Base-by-base conservation (phyloP, 2,797 vertebrate genomes). In the Psittacula derbiana region DNA sequence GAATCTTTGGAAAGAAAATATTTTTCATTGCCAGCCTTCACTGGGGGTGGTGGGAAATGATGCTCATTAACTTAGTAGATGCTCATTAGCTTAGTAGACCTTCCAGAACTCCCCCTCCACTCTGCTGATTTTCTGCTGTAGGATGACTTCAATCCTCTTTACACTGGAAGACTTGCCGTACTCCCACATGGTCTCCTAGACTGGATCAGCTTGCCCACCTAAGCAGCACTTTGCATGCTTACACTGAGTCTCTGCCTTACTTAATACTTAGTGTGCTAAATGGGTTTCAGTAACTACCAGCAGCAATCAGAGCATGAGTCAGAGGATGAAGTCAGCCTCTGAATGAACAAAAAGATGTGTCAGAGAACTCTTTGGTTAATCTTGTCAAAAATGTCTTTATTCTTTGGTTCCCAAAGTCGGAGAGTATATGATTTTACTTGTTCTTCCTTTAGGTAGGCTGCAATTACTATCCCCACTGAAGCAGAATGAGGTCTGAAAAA, bases 401-500 rank as follows among this genome's bases (percentile, higher is more conserved):
- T 92, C 89, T 66, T 80, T 18, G 15, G 30, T 81, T 86, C 27
- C 47, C 40, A 8, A 33, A 64, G 44, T 78, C 57, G 71, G 65
- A 58, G 31, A 55, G 8, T 3, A 18, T 43, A 41, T 0, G 1
- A 27, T 78, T 86, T 86, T 53, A 55, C 41, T 84, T 44, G 14
- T 28, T 83, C 44, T 84, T 94, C 79, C 40, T 23, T 83, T 86
- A 88, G 12, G 25, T 58, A 47, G 67, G 19, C 41, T 82, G 76
- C 18, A 80, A 71, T 87, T 81, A 79, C 47, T 61, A 31, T 70
- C 33, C 23, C 14, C 30, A 67, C 43, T 5, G 25, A 84, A 92
- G 69, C 25, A 88, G 70, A 91, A 90, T 6, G 33, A 94, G 36
- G 24, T 92, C 71, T 92, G 81, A 88, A 80, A 85, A 87, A 79